Conservation (phyloP, 2,113 vertebrate species). For the Grammomys surdaster region DNA sequence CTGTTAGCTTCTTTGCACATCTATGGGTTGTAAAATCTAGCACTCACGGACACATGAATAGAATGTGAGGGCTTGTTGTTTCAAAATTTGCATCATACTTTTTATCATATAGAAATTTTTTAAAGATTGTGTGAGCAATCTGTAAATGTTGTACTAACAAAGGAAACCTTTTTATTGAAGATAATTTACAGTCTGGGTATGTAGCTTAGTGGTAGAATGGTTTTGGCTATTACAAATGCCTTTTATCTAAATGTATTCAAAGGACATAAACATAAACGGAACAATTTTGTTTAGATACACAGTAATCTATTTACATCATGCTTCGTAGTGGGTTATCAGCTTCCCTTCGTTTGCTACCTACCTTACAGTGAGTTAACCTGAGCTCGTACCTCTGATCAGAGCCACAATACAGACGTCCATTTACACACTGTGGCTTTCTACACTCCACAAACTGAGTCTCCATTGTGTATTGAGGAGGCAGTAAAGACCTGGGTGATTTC, state of each 20-base stretch:
- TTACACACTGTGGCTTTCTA: rapidly evolving
- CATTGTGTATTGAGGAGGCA: rapidly evolving
- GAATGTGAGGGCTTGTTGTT: not conserved
- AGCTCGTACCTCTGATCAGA: rapidly evolving
- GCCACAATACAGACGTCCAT: rapidly evolving
- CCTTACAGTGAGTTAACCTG: not conserved
- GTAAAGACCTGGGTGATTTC: not conserved
- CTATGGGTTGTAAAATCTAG: not conserved
- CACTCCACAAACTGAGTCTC: too few relatives aligned
- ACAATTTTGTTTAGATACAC: not conserved
- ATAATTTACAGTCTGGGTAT: not conserved
- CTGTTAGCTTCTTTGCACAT: not conserved
- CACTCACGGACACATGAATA: not conserved
- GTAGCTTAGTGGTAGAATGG: not conserved
- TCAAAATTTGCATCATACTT: not conserved
- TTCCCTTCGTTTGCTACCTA: not conserved
- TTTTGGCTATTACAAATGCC: not conserved
- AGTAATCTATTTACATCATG: not conserved
- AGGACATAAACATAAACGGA: not conserved
- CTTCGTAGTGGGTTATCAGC: not conserved
- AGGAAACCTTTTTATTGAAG: not conserved
- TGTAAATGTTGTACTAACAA: not conserved
- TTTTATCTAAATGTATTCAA: not conserved
- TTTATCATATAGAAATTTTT: not conserved
- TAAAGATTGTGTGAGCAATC: not conserved